A percentile compares a stretch with the other conserved stretches of the same genome.
Conservation (phyloP, 2,888 invertebrate species). For the Xestia rhomboidea region DNA sequence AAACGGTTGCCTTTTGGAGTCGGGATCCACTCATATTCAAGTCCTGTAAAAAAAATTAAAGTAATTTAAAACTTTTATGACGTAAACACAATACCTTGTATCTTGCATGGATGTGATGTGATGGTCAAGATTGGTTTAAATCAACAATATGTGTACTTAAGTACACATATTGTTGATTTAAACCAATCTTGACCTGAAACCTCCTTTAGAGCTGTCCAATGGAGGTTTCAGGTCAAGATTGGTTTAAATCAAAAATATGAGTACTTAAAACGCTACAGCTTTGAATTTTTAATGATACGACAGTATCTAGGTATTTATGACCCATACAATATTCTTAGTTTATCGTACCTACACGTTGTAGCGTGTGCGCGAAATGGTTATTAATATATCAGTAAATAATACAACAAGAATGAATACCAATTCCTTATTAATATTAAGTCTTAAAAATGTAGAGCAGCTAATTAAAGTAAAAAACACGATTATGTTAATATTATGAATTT, state of each 20-base stretch:
- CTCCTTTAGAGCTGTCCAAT: too few relatives aligned
- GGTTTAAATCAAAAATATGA: too few relatives aligned
- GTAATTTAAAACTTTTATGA: background rate
- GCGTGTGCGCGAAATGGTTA: background rate
- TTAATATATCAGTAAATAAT: background rate
- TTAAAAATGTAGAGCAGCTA: background rate
- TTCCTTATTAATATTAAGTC: background rate
- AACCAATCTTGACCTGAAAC: too few relatives aligned
- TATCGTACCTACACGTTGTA: background rate
- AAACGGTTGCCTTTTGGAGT: constrained; percentile 24
- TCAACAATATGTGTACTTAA: background rate
- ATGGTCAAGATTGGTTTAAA: background rate
- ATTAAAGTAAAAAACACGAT: background rate
- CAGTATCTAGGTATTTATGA: background rate
- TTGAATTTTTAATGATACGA: background rate
- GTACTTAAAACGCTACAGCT: background rate
- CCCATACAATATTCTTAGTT: background rate
- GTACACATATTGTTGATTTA: too few relatives aligned
- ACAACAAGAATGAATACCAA: background rate
- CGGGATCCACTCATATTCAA: constrained; percentile 26
- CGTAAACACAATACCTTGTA: background rate
- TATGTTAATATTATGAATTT: background rate
- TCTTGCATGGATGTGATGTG: too few relatives aligned
- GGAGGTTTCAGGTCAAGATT: too few relatives aligned
- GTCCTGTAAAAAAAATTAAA: constrained; percentile 1